A percentile compares a stretch with the other conserved stretches of the same genome.
These are phyloP conservation scores for Lynx canadensis DNA, from an alignment of 2,113 vertebrate species.

Conservation along the genomic window DNA sequence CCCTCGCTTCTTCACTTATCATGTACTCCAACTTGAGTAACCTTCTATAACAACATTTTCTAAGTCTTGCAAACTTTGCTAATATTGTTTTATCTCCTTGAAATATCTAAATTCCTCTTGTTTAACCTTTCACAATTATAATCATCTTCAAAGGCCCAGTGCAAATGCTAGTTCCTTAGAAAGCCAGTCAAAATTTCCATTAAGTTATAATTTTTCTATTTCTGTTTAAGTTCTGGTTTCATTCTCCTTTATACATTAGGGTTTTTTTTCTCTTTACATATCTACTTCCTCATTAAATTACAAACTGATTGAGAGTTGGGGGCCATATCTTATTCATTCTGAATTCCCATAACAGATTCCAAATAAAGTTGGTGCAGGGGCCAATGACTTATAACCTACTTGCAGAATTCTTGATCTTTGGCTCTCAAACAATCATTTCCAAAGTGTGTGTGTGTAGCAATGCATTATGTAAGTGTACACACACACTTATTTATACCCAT, in stretches of 20 bases:
- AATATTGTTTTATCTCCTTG: background rate
- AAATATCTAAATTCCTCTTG: background rate
- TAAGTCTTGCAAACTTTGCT: background rate
- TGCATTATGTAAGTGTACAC: background rate
- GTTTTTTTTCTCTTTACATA: background rate
- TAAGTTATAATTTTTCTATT: background rate
- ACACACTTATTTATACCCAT: background rate
- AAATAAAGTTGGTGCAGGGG: background rate
- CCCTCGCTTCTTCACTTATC: background rate
- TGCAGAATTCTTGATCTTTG: background rate
- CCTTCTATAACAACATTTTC: background rate
- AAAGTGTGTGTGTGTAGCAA: background rate
- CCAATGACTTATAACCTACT: background rate
- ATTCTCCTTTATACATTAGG: background rate
- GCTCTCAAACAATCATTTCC: background rate
- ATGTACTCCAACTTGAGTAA: background rate
- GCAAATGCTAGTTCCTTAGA: background rate
- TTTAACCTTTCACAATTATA: background rate
- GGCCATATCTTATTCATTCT: background rate
- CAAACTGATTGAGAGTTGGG: background rate
- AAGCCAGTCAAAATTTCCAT: slow-evolving; percentile 3
- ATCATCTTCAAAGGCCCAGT: background rate
- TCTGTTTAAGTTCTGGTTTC: background rate
- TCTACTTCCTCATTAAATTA: slow-evolving; percentile 1
- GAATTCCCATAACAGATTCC: background rate